Evolutionary conservation across 1,140 invertebrate genomes (phyloP).

Genomic region (Neotoxoptera formosana): DNA sequence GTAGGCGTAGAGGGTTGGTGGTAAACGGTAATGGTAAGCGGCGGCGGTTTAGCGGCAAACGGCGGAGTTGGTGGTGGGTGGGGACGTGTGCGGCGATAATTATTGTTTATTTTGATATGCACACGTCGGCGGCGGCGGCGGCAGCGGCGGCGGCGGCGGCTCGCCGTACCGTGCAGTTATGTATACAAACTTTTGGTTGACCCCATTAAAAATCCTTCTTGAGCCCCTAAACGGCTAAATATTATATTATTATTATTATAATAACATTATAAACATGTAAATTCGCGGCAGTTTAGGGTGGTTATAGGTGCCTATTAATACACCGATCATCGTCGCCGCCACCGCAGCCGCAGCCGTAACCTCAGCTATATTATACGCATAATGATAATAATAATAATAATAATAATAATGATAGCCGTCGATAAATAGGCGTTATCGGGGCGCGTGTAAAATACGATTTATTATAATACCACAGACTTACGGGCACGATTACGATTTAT

Average conservation of each 20-base stretch:
- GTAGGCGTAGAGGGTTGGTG: too few species aligned
- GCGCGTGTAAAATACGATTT: background rate
- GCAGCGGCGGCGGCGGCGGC: background rate
- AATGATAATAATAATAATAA: background rate
- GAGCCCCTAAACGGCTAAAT: background rate
- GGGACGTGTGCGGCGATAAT: background rate
- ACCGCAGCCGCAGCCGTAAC: background rate
- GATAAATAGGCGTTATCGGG: background rate
- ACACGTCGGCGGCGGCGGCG: background rate
- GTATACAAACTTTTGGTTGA: background rate
- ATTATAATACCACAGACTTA: background rate
- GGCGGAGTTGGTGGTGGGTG: too few species aligned
- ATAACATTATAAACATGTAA: constrained; percentile 9
- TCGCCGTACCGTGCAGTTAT: background rate
- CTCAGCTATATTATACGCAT: background rate
- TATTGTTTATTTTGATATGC: constrained; percentile 33
- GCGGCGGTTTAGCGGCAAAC: background rate
- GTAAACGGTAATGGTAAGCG: background rate
- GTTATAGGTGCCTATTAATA: constrained; percentile 1
- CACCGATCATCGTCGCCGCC: background rate
- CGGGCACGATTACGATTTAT: background rate
- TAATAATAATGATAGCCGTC: background rate
- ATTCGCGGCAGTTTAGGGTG: background rate
- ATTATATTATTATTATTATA: constrained; percentile 4
- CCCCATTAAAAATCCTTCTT: background rate